These are phyloP conservation scores for Liasis olivaceus DNA, from an alignment of 2,797 vertebrate species.

Conservation along the genomic window DNA sequence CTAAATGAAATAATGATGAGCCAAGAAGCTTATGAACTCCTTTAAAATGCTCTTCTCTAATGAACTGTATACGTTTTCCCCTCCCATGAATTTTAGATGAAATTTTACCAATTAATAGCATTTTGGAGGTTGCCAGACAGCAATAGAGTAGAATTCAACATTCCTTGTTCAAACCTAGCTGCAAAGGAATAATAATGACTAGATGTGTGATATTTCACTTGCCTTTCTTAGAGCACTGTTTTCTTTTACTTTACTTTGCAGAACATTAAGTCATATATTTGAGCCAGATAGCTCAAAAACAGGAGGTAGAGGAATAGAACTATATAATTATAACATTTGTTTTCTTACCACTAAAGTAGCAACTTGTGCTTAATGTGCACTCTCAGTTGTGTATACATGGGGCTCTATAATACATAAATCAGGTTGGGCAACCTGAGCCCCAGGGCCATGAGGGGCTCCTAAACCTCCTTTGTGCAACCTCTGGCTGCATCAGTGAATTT, in stretches of 20 bases:
- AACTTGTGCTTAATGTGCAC: not conserved
- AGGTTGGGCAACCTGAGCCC: not conserved
- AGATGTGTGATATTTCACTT: slow-evolving; percentile 29
- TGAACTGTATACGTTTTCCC: slow-evolving; percentile 32
- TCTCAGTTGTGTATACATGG: not conserved
- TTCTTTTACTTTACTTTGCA: slow-evolving; percentile 4
- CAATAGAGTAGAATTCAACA: slow-evolving; percentile 6
- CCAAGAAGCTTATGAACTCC: slow-evolving; percentile 38
- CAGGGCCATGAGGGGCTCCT: not conserved
- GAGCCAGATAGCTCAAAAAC: slow-evolving; percentile 1
- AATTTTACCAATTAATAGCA: slow-evolving; percentile 45
- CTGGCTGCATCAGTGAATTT: no score
- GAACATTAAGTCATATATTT: not conserved
- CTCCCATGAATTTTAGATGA: slow-evolving; percentile 45
- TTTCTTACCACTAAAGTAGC: not conserved
- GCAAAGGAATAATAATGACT: slow-evolving; percentile 17
- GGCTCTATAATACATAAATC: not conserved
- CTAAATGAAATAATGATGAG: slow-evolving; percentile 60
- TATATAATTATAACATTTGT: not conserved
- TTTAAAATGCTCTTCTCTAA: slow-evolving; percentile 39
- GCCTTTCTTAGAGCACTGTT: not conserved
- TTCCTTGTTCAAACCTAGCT: slow-evolving; percentile 8
- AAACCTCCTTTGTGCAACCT: no score
- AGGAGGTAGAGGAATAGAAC: not conserved
- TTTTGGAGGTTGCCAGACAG: not conserved